Base-by-base conservation (phyloP, 2,797 vertebrate genomes). In the Passerculus sandwichensis region DNA sequence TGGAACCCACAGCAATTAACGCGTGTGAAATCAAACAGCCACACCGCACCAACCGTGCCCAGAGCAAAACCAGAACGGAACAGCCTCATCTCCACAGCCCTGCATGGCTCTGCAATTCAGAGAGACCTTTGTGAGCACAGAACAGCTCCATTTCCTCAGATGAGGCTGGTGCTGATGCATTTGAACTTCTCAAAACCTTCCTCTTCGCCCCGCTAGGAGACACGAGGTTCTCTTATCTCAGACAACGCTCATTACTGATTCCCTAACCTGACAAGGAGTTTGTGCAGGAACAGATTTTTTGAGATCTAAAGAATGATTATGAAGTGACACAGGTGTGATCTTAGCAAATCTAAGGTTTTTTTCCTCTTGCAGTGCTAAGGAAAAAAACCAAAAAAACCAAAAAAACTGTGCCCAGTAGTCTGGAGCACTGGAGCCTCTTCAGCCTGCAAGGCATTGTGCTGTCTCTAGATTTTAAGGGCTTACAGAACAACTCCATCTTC, bases 121-220 rank as follows among this genome's bases (percentile, higher is more conserved):
- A 82, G 20, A 6, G n/a, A 38, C 20, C 51, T 89, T 75, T 25
- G 51, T 7, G 32, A 91, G n/a, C 15, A 47, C 4, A 1, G 1
- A 69, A 64, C 11, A 42, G 59, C 25, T 66, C 38, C 25, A 27
- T 13, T 88, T 15, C 12, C 22, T 61, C 75, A 51, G 14, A 54
- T 42, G 26, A 89, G 57, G 44, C 13, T 80, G 34, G 15, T 12
- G 12, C 40, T 36, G 42, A 25, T 7, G 29, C 2, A 32, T 32
- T 40, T 44, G 26, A 80, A 29, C 14, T 54, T 23, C 62, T 70
- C 45, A 42, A 42, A 73, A 87, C 61, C 36, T 48, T 62, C 40
- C 32, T 69, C 34, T 40, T 50, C 44, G 4, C 20, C 11, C 10
- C 0, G 0, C 34, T 6, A 8, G 0, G 0, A 78, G n/a, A 27